Base-by-base conservation (phyloP, 2,797 vertebrate species). In the Pangasius macronema region DNA sequence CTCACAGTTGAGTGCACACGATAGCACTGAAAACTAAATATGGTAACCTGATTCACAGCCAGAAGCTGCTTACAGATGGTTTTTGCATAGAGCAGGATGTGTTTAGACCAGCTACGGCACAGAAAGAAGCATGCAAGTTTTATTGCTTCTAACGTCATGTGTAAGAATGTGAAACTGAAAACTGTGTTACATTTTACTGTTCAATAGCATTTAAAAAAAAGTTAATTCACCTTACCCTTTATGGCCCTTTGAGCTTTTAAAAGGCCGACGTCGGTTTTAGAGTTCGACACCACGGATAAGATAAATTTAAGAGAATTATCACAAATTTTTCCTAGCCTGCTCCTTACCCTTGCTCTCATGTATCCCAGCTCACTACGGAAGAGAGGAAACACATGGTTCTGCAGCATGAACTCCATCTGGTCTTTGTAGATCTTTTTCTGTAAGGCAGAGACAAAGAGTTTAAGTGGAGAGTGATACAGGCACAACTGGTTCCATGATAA, bases 391-490 rank as follows among this genome's bases (percentile, higher is more conserved):
- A 99, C 99, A 10, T 99, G 97, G 95, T 97, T 99, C 94, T 99
- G 98, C 90, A 99, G 94, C 98, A 99, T 99, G 92, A 97, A 98
- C 94, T 99, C 99, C 99, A 99, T 99, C 94, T 99, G 98, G 95
- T 99, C 98, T 95, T 99, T 99, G 91, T 99, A 99, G 91, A 99
- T 97, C 93, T 99, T 99, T 95, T 99, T 99, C 99, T 99, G 95
- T 91, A 68, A 11, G 61, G 36, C 65, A 55, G 5, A 81, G 27
- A 83, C 3, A 9, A 61, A 72, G 3, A 14, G 3, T 75, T 57
- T 5, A 2, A 33, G 14, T 1, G 0, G 27, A 72, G n/a, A 0
- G 0, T 22, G 8, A 68, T 24, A 30, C 36, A 46, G 1, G 3
- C 3, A 70, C 46, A 68, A 70, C 27, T 55, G 59, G 24, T 20